These are phyloP conservation scores for Engraulis encrasicolus DNA, from an alignment of 2,113 vertebrate species.

Conservation along the genomic window DNA sequence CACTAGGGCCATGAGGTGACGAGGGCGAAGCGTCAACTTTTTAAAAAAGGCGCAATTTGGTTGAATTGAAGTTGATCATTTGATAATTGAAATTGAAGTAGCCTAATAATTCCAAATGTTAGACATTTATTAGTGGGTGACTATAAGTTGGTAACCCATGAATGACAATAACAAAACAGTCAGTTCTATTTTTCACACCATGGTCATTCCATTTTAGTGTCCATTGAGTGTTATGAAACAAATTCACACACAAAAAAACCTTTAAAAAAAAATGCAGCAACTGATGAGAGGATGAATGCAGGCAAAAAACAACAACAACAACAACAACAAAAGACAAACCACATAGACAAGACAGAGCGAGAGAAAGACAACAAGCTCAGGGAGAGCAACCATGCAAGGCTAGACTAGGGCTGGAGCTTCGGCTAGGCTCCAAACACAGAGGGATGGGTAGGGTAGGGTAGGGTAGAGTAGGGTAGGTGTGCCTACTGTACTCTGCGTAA, in stretches of 20 bases:
- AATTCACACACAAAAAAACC: background rate
- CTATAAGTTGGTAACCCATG: too few species aligned
- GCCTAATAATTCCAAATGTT: too few species aligned
- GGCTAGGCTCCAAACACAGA: too few species aligned
- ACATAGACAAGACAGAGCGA: background rate
- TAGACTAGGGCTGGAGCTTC: background rate
- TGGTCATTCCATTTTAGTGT: background rate
- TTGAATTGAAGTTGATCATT: too few species aligned
- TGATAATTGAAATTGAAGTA: too few species aligned
- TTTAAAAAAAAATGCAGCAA: background rate
- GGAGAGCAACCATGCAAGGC: background rate
- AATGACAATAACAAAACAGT: too few species aligned
- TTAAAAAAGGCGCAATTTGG: too few species aligned
- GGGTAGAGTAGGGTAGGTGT: background rate
- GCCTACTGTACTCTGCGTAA: conserved; percentile 1
- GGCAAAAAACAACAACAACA: background rate
- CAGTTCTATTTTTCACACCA: too few species aligned
- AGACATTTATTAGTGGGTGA: background rate
- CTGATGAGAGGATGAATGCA: background rate
- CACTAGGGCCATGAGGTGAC: too few species aligned
- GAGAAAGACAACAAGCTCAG: background rate
- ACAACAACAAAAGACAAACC: background rate
- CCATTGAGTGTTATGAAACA: background rate
- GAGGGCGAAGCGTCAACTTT: too few species aligned
- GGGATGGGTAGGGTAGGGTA: background rate